Base-by-base conservation (phyloP, 2,797 vertebrate species). In the Mionectes olivaceus region DNA sequence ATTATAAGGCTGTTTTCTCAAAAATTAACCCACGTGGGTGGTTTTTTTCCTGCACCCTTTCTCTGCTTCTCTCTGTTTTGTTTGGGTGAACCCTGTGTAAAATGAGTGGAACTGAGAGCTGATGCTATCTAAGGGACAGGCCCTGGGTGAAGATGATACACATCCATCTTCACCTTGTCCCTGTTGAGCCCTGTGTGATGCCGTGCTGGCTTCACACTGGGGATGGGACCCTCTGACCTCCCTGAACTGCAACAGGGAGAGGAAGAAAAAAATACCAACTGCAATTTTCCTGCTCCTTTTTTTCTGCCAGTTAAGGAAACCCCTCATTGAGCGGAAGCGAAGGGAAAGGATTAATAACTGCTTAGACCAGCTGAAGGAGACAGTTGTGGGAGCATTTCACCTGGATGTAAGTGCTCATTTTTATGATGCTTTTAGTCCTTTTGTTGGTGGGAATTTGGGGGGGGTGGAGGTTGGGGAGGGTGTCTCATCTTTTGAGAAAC, bases 311-410 rank as follows among this genome's bases (percentile, higher is more conserved):
- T 91, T 99, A 95, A 98, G 99, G 71, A 99, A 99, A 95, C 98
- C 99, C 25, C 98, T 99, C 7, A 99, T 99, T 64, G 99, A 99
- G 95, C 98, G 99, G 90, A 99, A 99, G 84, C 95, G 99, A 81
- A 98, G 99, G 32, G 99, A 99, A 96, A 98, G 99, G 96, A 99
- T 99, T 90, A 99, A 99, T 87, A 98, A 98, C 49, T 99, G 98
- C 87, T 93, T 99, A 97, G 98, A 99, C 85, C 99, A 99, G 89
- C 98, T 99, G 69, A 99, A 99, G 89, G 98, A 99, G 93, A 98
- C 99, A 0, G 98, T 99, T 55, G 98, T 99, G 84, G 98, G 98
- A 2, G 99, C 97, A 0, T 99, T 99, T 92, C 98, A 97, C 32
- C 98, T 99, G 32, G 99, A 99, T 94, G 99, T 99, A 98, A 99